Evolutionary conservation across 2,888 invertebrate species (phyloP).

Genomic region (Hirtodrosophila confusa): DNA sequence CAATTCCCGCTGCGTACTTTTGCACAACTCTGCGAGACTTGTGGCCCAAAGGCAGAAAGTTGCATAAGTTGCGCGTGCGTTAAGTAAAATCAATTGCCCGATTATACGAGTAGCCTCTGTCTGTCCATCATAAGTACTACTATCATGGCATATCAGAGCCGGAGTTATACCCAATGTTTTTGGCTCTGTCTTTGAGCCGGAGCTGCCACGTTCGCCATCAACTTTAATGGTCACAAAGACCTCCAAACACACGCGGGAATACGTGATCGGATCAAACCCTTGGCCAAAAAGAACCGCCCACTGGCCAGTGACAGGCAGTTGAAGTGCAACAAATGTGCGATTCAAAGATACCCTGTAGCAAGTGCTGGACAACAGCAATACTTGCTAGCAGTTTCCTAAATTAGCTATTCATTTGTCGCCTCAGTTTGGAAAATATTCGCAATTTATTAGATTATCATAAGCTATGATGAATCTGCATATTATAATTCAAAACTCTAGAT

Average conservation of each 20-base stretch:
- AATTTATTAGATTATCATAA: no score
- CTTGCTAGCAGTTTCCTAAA: no score
- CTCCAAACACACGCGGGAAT: slow-evolving; percentile 29
- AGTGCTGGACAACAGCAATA: no score
- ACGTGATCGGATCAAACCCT: slow-evolving; percentile 55
- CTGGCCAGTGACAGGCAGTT: slow-evolving; percentile 8
- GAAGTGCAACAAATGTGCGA: neutral
- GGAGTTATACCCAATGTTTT: neutral
- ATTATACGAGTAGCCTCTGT: slow-evolving; percentile 13
- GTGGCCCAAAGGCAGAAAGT: slow-evolving; percentile 33
- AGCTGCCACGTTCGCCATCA: slow-evolving; percentile 39
- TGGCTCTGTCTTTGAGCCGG: slow-evolving; percentile 17
- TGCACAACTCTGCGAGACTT: slow-evolving; percentile 41
- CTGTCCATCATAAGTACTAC: no score
- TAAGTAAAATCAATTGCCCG: slow-evolving; percentile 70
- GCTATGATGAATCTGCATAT: no score
- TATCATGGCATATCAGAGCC: slow-evolving; percentile 5
- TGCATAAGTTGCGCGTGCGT: slow-evolving; percentile 66
- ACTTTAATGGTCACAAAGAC: slow-evolving; percentile 57
- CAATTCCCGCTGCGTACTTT: slow-evolving; percentile 32
- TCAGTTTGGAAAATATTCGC: no score
- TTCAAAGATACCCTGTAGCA: slow-evolving; percentile 1
- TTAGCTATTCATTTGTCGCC: no score
- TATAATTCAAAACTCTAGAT: no score
- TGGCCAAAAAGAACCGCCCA: slow-evolving; percentile 28